A percentile compares a stretch with the other conserved stretches of the same genome.
Evolutionary conservation across 2,797 vertebrate species (phyloP).

Genomic region (Brachyalestes nurse): DNA sequence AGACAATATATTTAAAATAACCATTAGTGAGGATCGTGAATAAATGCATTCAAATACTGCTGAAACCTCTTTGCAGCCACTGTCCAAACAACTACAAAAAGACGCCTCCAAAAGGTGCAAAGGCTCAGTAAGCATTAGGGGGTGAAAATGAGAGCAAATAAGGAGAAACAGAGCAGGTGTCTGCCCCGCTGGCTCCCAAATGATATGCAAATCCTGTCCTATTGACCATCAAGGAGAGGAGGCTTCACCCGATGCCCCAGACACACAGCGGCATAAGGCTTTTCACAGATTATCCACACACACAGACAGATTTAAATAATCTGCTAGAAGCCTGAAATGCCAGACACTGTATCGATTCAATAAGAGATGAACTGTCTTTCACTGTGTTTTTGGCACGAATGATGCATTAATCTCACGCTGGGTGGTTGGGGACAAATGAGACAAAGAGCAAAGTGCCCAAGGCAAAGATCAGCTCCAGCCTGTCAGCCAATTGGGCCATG

Average conservation of each 20-base stretch:
- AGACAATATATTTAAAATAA: background rate
- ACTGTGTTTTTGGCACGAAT: background rate
- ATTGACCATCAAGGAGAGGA: constrained; percentile 33
- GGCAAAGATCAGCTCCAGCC: background rate
- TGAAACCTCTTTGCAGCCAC: background rate
- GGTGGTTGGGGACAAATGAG: background rate
- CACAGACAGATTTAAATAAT: constrained; percentile 54
- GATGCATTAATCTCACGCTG: constrained; percentile 2
- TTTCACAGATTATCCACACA: constrained; percentile 44
- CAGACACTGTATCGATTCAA: constrained; percentile 7
- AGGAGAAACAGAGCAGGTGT: constrained; percentile 40
- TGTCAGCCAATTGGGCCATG: background rate
- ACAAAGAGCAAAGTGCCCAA: background rate
- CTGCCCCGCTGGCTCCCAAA: constrained; percentile 34
- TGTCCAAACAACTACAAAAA: background rate
- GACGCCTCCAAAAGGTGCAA: background rate
- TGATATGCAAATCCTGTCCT: constrained; percentile 53
- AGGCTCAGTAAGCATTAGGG: constrained; percentile 7
- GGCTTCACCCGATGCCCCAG: background rate
- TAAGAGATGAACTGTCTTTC: constrained; percentile 16
- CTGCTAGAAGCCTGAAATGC: constrained; percentile 35
- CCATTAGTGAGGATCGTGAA: background rate
- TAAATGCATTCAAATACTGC: background rate
- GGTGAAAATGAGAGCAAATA: constrained; percentile 22
- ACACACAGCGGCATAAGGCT: constrained; percentile 29